phyloP scores from a whole-genome alignment of 2,113 vertebrate species.

The mouse (Mus musculus) region DNA sequence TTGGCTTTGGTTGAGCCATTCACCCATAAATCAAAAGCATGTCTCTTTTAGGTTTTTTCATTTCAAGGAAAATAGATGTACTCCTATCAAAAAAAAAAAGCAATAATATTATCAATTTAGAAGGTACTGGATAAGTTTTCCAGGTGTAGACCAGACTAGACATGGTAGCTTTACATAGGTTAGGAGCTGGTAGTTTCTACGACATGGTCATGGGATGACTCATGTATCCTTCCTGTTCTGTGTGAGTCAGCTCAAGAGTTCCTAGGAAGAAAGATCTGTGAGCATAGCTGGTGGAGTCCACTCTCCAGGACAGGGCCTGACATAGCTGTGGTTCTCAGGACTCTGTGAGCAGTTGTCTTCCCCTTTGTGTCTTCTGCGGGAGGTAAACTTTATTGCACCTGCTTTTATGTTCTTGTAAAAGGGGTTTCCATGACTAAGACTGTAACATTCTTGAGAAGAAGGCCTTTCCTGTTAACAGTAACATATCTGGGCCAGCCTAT shows the following conservation, averaged over 20 bases:
- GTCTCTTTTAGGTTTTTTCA: not conserved
- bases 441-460: not conserved
- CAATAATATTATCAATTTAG: not conserved
- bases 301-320: not conserved
- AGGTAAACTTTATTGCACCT: not conserved
- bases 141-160: not conserved
- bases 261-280: not conserved
- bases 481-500: not conserved
- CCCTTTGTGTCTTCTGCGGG: not conserved
- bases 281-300: not conserved
- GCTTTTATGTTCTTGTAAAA: not conserved
- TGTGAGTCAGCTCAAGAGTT: not conserved
- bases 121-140: not conserved
- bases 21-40: not conserved
- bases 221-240: not conserved
- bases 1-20: slow-evolving; percentile 18
- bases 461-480: not conserved
- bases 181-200: not conserved
- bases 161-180: not conserved
- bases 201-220: not conserved
- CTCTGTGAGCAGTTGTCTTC: not conserved
- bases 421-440: not conserved
- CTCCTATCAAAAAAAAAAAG: not conserved
- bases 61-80: slow-evolving; percentile 24
- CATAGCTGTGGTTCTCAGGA: not conserved